Percentiles rank a stretch among this genome's conserved stretches.
Conservation (phyloP, 2,113 vertebrate species). For the Oryzias melastigma region DNA sequence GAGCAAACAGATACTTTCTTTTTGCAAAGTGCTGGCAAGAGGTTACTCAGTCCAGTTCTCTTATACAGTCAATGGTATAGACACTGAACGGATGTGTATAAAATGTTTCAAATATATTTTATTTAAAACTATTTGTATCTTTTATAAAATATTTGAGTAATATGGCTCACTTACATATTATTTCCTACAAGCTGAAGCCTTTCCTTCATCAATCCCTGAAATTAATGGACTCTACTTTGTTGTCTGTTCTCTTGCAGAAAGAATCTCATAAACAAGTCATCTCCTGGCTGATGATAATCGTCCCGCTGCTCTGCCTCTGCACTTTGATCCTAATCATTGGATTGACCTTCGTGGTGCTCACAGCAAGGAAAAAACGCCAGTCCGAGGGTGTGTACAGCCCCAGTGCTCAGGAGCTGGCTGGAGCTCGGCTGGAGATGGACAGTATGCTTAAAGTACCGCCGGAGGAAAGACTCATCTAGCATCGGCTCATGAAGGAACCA, state of each 20-base stretch:
- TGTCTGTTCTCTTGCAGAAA: slow-evolving; percentile 77
- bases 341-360: slow-evolving; percentile 85
- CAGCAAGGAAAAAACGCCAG: slow-evolving; percentile 90
- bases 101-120: too few species aligned
- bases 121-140: too few species aligned
- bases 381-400: slow-evolving; percentile 95
- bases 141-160: too few species aligned
- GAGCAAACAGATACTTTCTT: too few species aligned
- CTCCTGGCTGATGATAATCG: slow-evolving; percentile 84
- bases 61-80: too few species aligned
- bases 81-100: too few species aligned
- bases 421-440: slow-evolving; percentile 95
- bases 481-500: background rate
- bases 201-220: too few species aligned
- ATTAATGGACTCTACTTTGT: background rate
- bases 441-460: slow-evolving; percentile 95
- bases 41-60: too few species aligned
- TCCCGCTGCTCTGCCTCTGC: slow-evolving; percentile 86
- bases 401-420: slow-evolving; percentile 91
- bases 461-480: slow-evolving; percentile 88
- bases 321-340: slow-evolving; percentile 81
- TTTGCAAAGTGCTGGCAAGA: too few species aligned
- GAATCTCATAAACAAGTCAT: slow-evolving; percentile 67
- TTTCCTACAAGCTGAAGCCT: too few species aligned
- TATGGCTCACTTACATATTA: too few species aligned